A percentile compares a stretch with the other conserved stretches of the same genome.
These are phyloP conservation scores for Chiloscyllium punctatum DNA, from an alignment of 2,797 vertebrate genomes.

Conservation along the genomic window DNA sequence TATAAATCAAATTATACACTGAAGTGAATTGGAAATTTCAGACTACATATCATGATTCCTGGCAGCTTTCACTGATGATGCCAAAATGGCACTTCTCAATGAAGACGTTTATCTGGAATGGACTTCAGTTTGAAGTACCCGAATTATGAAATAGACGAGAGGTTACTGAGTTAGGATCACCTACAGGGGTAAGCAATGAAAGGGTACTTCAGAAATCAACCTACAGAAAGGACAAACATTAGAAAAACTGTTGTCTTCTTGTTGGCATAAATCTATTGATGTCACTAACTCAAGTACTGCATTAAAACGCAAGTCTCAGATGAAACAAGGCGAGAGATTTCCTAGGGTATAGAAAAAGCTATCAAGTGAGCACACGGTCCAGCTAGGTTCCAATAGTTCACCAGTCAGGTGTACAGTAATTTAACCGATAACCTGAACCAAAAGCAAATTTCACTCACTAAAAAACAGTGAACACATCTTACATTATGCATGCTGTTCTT, in stretches of 20 bases:
- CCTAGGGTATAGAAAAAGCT: background rate
- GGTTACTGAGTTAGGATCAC: background rate
- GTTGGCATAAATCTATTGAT: background rate
- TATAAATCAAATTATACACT: background rate
- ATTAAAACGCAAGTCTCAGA: background rate
- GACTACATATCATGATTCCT: background rate
- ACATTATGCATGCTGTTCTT: background rate
- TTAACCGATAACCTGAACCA: background rate
- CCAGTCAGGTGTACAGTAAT: background rate
- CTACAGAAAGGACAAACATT: background rate
- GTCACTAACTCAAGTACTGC: background rate
- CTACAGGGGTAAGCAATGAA: background rate
- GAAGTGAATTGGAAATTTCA: background rate
- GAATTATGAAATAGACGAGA: background rate
- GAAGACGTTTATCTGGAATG: background rate
- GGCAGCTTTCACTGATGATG: background rate
- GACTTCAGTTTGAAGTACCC: background rate
- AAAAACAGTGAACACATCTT: background rate
- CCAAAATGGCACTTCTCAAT: background rate
- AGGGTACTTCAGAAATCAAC: background rate
- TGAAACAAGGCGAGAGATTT: background rate
- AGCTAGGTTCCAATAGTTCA: background rate
- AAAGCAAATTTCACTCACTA: background rate
- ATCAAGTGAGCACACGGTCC: background rate
- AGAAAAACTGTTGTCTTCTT: background rate